Evolutionary conservation across 2,113 vertebrate genomes (phyloP).

Genomic region (Polypterus bichir): DNA sequence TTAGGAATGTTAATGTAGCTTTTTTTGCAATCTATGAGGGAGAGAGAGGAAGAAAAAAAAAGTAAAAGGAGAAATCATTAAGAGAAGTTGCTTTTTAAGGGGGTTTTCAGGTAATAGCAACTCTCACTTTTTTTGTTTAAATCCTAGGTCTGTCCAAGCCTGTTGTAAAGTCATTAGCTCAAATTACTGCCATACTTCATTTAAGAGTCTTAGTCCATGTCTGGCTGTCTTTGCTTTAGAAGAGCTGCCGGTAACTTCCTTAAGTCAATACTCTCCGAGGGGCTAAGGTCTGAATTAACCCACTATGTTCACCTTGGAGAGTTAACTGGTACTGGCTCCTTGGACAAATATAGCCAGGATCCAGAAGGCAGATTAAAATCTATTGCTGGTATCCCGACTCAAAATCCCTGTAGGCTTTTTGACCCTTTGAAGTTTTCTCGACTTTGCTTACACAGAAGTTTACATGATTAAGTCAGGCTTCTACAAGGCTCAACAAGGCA

Average conservation of each 20-base stretch:
- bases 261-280: slow-evolving; percentile 62
- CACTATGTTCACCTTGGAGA: slow-evolving; percentile 45
- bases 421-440: slow-evolving; percentile 49
- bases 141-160: slow-evolving; percentile 54
- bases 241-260: slow-evolving; percentile 44
- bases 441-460: slow-evolving; percentile 51
- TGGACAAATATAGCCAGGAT: slow-evolving; percentile 42
- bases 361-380: slow-evolving; percentile 44
- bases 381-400: slow-evolving; percentile 36
- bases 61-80: slow-evolving; percentile 17
- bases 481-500: slow-evolving; percentile 43
- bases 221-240: slow-evolving; percentile 38
- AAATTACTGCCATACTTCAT: slow-evolving; percentile 55
- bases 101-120: slow-evolving; percentile 59
- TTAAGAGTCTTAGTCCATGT: slow-evolving; percentile 43
- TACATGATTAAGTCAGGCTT: slow-evolving; percentile 47
- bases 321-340: slow-evolving; percentile 45
- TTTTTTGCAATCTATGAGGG: slow-evolving; percentile 43
- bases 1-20: slow-evolving; percentile 63
- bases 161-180: slow-evolving; percentile 66
- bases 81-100: slow-evolving; percentile 45
- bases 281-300: slow-evolving; percentile 51
- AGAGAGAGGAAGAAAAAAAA: slow-evolving; percentile 27
- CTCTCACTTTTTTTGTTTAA: slow-evolving; percentile 40
- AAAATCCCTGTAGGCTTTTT: slow-evolving; percentile 41